Conservation (phyloP, 64 coral and sea anemone species). For the Anthopleura sola region DNA sequence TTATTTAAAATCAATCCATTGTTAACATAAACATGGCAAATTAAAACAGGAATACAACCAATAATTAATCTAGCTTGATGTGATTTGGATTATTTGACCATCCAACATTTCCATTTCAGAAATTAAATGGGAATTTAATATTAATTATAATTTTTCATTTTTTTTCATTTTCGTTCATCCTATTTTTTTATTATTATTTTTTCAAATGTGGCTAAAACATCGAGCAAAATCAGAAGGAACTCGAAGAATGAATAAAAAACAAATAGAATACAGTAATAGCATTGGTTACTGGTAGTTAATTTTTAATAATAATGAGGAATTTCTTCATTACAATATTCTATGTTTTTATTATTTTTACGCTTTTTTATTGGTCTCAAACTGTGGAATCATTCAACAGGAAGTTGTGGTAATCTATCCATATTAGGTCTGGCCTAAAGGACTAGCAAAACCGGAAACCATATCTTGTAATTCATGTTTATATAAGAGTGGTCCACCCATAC, state of each 20-base stretch:
- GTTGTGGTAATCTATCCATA: neutral
- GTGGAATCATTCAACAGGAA: neutral
- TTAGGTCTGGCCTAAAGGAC: neutral
- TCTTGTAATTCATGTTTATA: neutral
- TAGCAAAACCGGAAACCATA: neutral
- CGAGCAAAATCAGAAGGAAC: neutral
- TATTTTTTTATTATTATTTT: neutral
- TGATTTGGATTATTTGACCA: neutral
- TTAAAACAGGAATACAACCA: neutral
- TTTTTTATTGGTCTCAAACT: neutral
- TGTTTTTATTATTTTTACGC: neutral
- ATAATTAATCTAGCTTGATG: neutral
- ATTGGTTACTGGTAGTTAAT: no score
- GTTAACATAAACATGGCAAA: neutral
- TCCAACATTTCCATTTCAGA: neutral
- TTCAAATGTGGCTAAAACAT: neutral
- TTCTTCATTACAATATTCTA: neutral
- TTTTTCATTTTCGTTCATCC: neutral
- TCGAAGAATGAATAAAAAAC: neutral
- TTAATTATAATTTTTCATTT: neutral
- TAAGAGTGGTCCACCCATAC: neutral
- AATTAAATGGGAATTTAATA: neutral
- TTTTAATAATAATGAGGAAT: no score
- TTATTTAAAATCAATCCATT: neutral
- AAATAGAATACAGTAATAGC: no score